Base-by-base conservation (phyloP, 2,888 invertebrate species). In the Ariolimax columbianus region DNA sequence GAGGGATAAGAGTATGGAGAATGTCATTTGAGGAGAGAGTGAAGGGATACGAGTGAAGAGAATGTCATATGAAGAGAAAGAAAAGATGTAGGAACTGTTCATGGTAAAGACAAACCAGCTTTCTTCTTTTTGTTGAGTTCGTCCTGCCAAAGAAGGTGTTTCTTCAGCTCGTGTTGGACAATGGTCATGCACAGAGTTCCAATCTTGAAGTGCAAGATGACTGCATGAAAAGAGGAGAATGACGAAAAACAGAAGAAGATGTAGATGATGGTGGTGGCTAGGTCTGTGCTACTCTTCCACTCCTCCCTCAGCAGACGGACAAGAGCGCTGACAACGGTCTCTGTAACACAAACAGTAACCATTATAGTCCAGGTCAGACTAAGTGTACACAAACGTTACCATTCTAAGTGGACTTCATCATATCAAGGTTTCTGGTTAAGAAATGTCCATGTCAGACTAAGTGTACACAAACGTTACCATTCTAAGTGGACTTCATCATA, bases 171-270 rank as follows among this genome's bases (percentile, higher is more conserved):
- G 95, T 97, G 97, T 93, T 99, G 98, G 88, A 99, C 96, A 82
- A 99, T 97, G 94, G 98, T 98, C 97, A 99, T 97, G 93, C 98
- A 98, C 85, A 99, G 95, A 0, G 99, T 98, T 77, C 99, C 99
- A 72, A 94, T 98, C 95, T 99, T 98, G 94, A 98, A 98, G 94
- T 98, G 98, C 80, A 98, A 96, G 88, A 99, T 97, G 70, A 98
- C 97, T 79, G 97, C 96, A 94, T 99, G 99, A 95, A 99, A 99
- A 92, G 97, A 97, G 91, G 97, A 96, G 93, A 98, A 99, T 68
- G 97, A 97, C 23, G 99, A 99, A 94, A 99, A 98, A 94, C 98
- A 99, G 94, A 98, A 98, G 95, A 99, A 99, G 91, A 98, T 97
- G 94, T 98, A 98, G 89, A 98, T 97, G 93, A 99, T 97, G 94